Percentiles rank a stretch among this genome's conserved stretches.
phyloP scores from a whole-genome alignment of 2,888 invertebrate genomes.

The Pyrgus malvae region DNA sequence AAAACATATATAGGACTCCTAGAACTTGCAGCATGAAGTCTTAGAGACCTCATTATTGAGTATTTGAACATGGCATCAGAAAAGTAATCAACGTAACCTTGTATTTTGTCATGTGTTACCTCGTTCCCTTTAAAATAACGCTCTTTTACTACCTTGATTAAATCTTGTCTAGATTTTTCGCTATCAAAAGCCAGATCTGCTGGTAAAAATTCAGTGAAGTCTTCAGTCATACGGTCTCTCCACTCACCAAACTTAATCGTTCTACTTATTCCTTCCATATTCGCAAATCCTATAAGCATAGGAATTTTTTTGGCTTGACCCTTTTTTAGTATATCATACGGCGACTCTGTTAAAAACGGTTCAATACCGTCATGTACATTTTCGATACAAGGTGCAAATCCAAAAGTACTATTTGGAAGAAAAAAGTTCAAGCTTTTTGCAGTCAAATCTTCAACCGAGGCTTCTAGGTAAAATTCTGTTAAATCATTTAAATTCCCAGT shows the following conservation, averaged over 20 bases:
- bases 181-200: constrained; percentile 57
- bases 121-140: constrained; percentile 60
- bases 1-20: constrained; percentile 58
- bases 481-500: constrained; percentile 59
- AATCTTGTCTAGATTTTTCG: constrained; percentile 43
- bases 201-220: constrained; percentile 64
- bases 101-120: constrained; percentile 48
- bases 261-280: constrained; percentile 72
- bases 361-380: constrained; percentile 49
- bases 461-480: constrained; percentile 63
- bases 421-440: constrained; percentile 61
- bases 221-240: constrained; percentile 64
- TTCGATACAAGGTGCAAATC: constrained; percentile 70
- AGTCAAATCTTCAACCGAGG: constrained; percentile 46
- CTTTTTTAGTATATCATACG: constrained; percentile 54
- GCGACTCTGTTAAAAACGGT: constrained; percentile 64
- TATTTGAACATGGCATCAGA: constrained; percentile 73
- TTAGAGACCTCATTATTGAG: constrained; percentile 60
- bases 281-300: constrained; percentile 61
- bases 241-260: constrained; percentile 57
- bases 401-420: constrained; percentile 67
- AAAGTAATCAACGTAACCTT: constrained; percentile 64
- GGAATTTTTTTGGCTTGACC: constrained; percentile 53
- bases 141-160: constrained; percentile 50
- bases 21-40: constrained; percentile 49